phyloP scores from a whole-genome alignment of 2,113 vertebrate species.

The Labrus mixtus region DNA sequence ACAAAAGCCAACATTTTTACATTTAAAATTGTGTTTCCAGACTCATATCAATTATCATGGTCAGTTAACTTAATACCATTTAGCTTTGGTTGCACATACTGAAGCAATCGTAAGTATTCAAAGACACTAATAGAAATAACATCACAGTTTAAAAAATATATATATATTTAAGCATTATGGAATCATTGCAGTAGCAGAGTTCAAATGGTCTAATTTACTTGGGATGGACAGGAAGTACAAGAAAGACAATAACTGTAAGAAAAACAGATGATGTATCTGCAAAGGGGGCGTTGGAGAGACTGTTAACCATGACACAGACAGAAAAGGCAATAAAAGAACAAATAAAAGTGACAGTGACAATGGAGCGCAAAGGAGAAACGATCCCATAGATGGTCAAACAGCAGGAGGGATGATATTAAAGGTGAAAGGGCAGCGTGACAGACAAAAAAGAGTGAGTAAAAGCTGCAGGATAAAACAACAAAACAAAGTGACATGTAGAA shows the following conservation, averaged over 20 bases:
- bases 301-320: slow-evolving; percentile 16
- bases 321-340: slow-evolving; percentile 36
- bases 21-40: too few species aligned
- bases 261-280: slow-evolving; percentile 2
- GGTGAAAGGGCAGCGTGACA: slow-evolving; percentile 11
- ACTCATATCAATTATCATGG: too few species aligned
- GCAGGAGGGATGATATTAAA: slow-evolving; percentile 28
- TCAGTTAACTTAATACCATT: too few species aligned
- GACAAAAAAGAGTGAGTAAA: slow-evolving; percentile 7
- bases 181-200: too few species aligned
- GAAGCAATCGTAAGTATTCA: too few species aligned
- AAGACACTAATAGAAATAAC: too few species aligned
- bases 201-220: too few species aligned
- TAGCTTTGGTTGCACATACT: too few species aligned
- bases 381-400: slow-evolving; percentile 5
- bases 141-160: too few species aligned
- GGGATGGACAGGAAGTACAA: too few species aligned
- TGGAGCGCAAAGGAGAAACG: slow-evolving; percentile 17
- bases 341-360: slow-evolving; percentile 32
- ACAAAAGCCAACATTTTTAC: too few species aligned
- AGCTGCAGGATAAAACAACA: slow-evolving; percentile 22
- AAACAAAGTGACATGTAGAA: slow-evolving; percentile 23
- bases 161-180: too few species aligned
- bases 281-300: slow-evolving; percentile 8
- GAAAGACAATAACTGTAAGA: not conserved